Base-by-base conservation (phyloP, 2,113 vertebrate genomes). In the Symphodus melops region DNA sequence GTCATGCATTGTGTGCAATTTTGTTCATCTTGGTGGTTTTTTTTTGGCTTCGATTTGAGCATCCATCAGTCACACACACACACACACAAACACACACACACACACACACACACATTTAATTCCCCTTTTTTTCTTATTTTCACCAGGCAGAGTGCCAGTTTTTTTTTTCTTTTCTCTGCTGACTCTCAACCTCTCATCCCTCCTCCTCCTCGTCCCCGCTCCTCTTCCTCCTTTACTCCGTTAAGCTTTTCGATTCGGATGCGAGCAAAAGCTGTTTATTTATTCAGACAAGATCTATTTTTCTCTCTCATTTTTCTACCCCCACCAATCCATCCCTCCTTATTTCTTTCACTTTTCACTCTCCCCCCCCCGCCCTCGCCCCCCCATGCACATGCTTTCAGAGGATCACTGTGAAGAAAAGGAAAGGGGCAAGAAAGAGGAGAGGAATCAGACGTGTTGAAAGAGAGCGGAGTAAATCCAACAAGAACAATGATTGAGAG, bases 51-150 rank as follows among this genome's bases (percentile, higher is more conserved):
- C 58, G 65, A 65, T 77, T 70, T 44, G 23, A 84, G 63, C 76
- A 63, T 79, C 88, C 74, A 79, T 88, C 90, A 86, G 75, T 82
- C 83, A 68, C 75, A 77, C 69, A 78, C 71, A 77, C 65, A 83
- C 69, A 78, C 71, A 77, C 65, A 83, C 39, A 83, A 66, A 78
- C 71, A 77, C 65, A 83, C 83, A 68, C 75, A 77, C 69, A 78
- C 71, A 77, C 65, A 83, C 69, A 78, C 71, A 77, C 65, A 83
- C 39, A 83, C 53, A 83, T 80, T 75, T 76, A 73, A 74, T 80
- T 79, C 46, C 33, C 36, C 71, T 20, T 72, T 59, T 72, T 33
- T n/a, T 9, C 55, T 71, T 46, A 53, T 81, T 82, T 83, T 39
- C 72, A 81, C 81, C 12, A 33, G 91, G 86, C 75, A 74, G 37